phyloP scores from a whole-genome alignment of 2,888 invertebrate genomes.

The Chrysolina haemoptera region DNA sequence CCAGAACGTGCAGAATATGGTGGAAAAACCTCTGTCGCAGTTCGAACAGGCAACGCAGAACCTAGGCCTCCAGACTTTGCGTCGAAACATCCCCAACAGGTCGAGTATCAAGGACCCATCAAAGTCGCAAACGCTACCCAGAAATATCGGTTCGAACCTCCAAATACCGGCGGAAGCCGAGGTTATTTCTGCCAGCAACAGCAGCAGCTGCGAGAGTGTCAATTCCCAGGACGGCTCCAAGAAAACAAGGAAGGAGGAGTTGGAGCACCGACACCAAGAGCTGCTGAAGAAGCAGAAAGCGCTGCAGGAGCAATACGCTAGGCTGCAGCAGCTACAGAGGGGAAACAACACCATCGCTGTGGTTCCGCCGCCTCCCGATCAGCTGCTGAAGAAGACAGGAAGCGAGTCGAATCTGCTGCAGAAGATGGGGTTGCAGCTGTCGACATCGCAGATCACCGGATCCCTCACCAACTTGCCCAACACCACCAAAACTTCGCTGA shows the following conservation, averaged over 20 bases:
- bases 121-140: constrained; percentile 68
- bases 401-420: constrained; percentile 89
- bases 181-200: constrained; percentile 75
- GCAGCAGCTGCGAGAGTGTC: constrained; percentile 83
- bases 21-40: constrained; percentile 66
- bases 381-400: constrained; percentile 85
- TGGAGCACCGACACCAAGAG: constrained; percentile 92
- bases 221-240: constrained; percentile 81
- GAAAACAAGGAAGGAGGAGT: constrained; percentile 78
- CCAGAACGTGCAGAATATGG: constrained; percentile 68
- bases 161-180: constrained; percentile 59
- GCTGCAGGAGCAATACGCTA: constrained; percentile 91
- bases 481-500: constrained; percentile 55
- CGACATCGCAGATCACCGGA: constrained; percentile 73
- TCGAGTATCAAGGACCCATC: constrained; percentile 65
- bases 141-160: constrained; percentile 68
- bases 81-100: constrained; percentile 65
- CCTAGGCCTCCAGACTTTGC: constrained; percentile 68
- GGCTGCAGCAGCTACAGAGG: constrained; percentile 89
- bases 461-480: constrained; percentile 75
- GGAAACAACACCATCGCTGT: constrained; percentile 78
- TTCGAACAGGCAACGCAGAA: constrained; percentile 69
- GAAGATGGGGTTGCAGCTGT: constrained; percentile 83
- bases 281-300: constrained; percentile 89
- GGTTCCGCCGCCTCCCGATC: constrained; percentile 76